Base-by-base conservation (phyloP, 2,797 vertebrate genomes). In the Merluccius polli region DNA sequence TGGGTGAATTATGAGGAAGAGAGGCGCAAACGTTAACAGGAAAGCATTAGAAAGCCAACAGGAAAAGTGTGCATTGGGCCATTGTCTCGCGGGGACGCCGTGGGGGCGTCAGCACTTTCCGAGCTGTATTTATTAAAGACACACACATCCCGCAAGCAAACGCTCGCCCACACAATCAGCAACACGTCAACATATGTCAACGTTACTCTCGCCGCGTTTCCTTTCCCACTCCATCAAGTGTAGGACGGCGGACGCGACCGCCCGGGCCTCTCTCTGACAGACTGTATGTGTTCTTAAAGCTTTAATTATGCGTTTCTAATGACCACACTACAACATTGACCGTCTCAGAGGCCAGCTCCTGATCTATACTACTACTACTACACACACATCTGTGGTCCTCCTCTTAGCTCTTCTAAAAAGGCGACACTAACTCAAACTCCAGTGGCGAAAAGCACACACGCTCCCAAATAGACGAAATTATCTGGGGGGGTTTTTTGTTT, bases 21-120 rank as follows among this genome's bases (percentile, higher is more conserved):
- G 90, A 86, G 86, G 89, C 24, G 24, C 2, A 2, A 8, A 59
- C 9, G 59, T 27, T 65, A 5, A 91, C 71, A 89, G 88, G 87
- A 91, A 90, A 89, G 79, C 77, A 85, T 85, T 83, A 70, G 77
- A 68, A 82, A 85, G 84, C 81, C 78, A 75, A 85, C 85, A 91
- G 90, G 89, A 91, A 90, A 84, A 71, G 73, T 83, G 76, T 79
- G 80, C 44, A 80, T 12, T 52, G 75, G 63, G 74, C 73, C 75
- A 82, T 87, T 86, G 84, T 91, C 77, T 83, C 72, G 72, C 77
- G 72, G 32, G 73, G 48, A 75, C 85, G 31, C 67, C 41, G 75
- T 70, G 76, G 71, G 76, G 69, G 59, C 75, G 83, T 83, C 83
- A 81, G 80, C 75, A 63, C 79, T 35, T 48, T 74, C 67, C 73